Evolutionary conservation across 1,140 invertebrate species (phyloP), one percentile per base, ranked within the genome.

Genomic region (Drosophila ogumai): DNA sequence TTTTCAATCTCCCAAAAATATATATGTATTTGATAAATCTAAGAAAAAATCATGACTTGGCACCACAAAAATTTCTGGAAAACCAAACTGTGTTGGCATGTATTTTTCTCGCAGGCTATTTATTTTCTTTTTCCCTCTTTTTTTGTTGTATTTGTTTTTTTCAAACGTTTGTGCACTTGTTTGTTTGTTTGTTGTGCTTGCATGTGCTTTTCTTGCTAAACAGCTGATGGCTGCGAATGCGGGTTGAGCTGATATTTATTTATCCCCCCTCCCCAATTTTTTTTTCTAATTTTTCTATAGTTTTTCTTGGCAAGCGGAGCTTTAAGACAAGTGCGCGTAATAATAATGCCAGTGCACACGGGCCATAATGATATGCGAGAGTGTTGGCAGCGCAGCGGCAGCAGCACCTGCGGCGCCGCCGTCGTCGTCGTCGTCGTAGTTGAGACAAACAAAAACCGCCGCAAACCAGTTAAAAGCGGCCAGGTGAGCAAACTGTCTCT

Each of bases 381-480:
- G 59, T 74, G 72, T 54, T 52, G 52, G 44, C 69, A 19, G 71
- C 25, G 52, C 40, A 15, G 40, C 31, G 31, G 22, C 28, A 17
- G 25, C 56, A 38, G 32, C 34, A 25, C 36, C 17, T 28, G 31
- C 57, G 13, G 19, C 44, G 28, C 17, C n/a, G 31, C 32, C 36
- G 15, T 22, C 22, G 22, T 31, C 49, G 61, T n/a, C 46, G 36
- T 12, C 49, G 32, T 49, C 54, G 31, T 68, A 67, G 66, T 34
- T 68, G 69, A 72, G 52, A 72, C 66, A 74, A 74, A 74, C 57
- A 74, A 74, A 54, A 79, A 49, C 82, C 65, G 82, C 71, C 67
- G 73, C 59, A 88, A 88, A 88, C 84, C 84, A 88, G 84, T 88
- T 88, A 75, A 56, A 88, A 71, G 55, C 74, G 75, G 72, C 67